A percentile compares a stretch with the other conserved stretches of the same genome.
Conservation (phyloP, 2,888 invertebrate genomes). For the Hemistola chrysoprasaria region DNA sequence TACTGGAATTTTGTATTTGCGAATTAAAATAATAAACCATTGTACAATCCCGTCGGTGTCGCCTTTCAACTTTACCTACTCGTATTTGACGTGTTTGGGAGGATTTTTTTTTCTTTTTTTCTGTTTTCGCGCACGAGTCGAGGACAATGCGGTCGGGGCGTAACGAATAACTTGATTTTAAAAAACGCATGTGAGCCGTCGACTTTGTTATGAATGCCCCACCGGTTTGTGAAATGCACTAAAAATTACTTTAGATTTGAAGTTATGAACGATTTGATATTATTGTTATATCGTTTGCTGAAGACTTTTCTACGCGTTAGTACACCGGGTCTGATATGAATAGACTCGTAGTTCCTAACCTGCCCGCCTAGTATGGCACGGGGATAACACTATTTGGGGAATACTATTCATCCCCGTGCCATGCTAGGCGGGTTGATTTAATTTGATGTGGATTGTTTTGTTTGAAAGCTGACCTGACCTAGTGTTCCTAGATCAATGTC, state of each 20-base stretch:
- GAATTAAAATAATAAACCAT: too few species aligned
- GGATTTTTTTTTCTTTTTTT: constrained; percentile 48
- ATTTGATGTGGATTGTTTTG: too few species aligned
- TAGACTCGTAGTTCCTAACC: too few species aligned
- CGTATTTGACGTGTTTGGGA: constrained; percentile 67
- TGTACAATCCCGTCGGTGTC: constrained; percentile 43
- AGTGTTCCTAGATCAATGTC: too few species aligned
- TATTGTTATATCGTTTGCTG: neutral
- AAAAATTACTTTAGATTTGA: neutral
- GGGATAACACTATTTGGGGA: too few species aligned
- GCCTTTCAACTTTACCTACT: constrained; percentile 59
- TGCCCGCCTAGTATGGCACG: too few species aligned
- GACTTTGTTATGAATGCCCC: constrained; percentile 39
- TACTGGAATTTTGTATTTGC: too few species aligned
- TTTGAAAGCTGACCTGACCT: too few species aligned
- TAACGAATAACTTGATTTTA: constrained; percentile 76
- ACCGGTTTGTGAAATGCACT: constrained; percentile 9
- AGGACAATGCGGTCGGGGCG: constrained; percentile 70
- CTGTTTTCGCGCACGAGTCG: constrained; percentile 51
- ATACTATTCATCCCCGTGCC: too few species aligned
- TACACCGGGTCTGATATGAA: too few species aligned
- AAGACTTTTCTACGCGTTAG: too few species aligned
- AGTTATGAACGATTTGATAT: constrained; percentile 2
- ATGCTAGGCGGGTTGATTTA: too few species aligned
- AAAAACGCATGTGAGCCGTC: constrained; percentile 57